Conservation (phyloP, 2,113 vertebrate genomes). For the Lathamus discolor region DNA sequence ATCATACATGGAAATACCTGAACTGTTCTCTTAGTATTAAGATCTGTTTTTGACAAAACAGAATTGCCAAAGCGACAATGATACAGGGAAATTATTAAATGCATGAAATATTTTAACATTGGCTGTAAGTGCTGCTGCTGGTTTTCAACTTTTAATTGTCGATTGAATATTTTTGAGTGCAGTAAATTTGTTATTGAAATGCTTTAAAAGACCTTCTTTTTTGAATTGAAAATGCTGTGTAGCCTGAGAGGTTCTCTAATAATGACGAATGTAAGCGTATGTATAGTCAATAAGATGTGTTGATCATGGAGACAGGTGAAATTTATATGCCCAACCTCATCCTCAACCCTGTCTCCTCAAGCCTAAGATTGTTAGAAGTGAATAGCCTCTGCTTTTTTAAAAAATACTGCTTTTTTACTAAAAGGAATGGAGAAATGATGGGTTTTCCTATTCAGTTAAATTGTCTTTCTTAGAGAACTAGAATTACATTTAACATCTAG, state of each 20-base stretch:
- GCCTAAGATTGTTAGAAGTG: background rate
- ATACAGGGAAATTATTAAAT: background rate
- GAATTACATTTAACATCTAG: background rate
- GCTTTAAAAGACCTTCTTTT: background rate
- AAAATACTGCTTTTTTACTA: background rate
- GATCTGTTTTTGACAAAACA: background rate
- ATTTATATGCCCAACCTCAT: background rate
- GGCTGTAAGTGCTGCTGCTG: background rate
- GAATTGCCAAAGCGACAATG: background rate
- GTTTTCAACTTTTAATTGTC: background rate
- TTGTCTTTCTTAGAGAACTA: background rate
- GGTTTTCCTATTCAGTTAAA: background rate
- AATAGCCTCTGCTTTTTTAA: background rate
- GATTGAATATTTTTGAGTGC: background rate
- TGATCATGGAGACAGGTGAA: background rate
- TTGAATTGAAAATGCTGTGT: background rate
- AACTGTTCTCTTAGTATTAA: background rate
- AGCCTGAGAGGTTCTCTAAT: background rate
- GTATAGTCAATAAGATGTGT: background rate
- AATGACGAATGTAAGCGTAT: background rate
- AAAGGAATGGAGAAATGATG: background rate
- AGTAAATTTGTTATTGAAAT: background rate
- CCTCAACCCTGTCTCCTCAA: background rate
- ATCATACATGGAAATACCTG: background rate
- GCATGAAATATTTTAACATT: background rate